phyloP scores from a whole-genome alignment of 1,140 invertebrate species.

The Brachionus plicatilis region DNA sequence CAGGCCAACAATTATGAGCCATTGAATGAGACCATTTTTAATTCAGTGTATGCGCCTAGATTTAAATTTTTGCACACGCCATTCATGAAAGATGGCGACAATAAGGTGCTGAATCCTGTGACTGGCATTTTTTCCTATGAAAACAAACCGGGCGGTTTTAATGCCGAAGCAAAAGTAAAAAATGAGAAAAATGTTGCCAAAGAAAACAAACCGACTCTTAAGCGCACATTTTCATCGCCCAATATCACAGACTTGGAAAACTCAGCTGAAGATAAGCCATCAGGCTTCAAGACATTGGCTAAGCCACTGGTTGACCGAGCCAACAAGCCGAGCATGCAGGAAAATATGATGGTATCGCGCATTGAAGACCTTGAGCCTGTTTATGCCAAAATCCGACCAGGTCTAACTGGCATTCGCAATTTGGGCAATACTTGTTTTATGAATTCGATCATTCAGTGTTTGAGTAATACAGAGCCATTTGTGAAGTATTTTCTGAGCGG shows the following conservation, averaged over 20 bases:
- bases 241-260: constrained; percentile 16
- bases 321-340: background rate
- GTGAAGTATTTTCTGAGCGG: constrained; percentile 23
- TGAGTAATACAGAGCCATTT: constrained; percentile 2
- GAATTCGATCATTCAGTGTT: constrained; percentile 41
- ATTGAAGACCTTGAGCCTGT: constrained; percentile 7
- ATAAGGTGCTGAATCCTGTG: constrained; percentile 1
- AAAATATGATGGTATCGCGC: background rate
- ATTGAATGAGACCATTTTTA: background rate
- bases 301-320: background rate
- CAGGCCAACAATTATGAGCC: background rate
- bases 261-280: background rate
- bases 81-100: constrained; percentile 9
- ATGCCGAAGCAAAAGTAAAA: background rate
- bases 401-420: constrained; percentile 34
- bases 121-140: constrained; percentile 24
- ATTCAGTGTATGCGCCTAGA: background rate
- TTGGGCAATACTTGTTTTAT: constrained; percentile 41
- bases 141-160: background rate
- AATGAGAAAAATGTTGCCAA: background rate
- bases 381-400: background rate
- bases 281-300: background rate
- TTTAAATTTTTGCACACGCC: background rate
- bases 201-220: background rate
- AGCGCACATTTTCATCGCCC: constrained; percentile 31